Evolutionary conservation across 2,113 vertebrate genomes (phyloP).

Genomic region (Amazona vittata): DNA sequence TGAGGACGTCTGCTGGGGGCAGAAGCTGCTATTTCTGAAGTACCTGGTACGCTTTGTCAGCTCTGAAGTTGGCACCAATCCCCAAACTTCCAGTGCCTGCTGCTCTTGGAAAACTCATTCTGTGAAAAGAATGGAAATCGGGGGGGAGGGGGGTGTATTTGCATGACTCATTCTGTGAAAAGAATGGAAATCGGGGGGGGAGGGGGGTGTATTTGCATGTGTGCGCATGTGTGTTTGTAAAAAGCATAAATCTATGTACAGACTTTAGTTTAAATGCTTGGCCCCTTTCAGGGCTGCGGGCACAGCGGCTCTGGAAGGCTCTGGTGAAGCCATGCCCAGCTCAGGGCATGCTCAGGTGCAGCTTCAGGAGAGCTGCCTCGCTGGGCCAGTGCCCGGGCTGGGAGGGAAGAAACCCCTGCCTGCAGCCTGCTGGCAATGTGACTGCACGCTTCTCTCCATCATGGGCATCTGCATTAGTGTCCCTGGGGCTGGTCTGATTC

Average conservation of each 20-base stretch:
- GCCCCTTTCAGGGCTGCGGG: background rate
- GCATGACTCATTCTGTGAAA: background rate
- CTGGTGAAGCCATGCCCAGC: background rate
- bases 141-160: fast-evolving
- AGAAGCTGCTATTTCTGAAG: background rate
- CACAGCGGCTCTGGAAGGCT: background rate
- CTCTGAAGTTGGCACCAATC: background rate
- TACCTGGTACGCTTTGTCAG: background rate
- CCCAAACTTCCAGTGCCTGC: background rate
- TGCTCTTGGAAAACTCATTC: slow-evolving; percentile 2
- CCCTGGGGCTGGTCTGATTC: slow-evolving; percentile 6
- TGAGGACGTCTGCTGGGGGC: background rate
- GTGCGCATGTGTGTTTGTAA: background rate
- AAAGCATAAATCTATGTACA: background rate
- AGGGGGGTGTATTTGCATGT: fast-evolving
- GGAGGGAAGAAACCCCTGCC: background rate
- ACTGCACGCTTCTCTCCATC: background rate
- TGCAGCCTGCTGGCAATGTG: background rate
- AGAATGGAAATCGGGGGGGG: fast-evolving
- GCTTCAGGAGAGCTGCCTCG: background rate
- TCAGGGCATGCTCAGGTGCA: background rate
- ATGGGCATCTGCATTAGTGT: background rate
- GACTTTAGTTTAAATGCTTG: background rate
- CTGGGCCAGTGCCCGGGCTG: background rate
- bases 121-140: background rate